Conservation (phyloP, 2,113 vertebrate genomes). For the Recurvirostra avosetta region DNA sequence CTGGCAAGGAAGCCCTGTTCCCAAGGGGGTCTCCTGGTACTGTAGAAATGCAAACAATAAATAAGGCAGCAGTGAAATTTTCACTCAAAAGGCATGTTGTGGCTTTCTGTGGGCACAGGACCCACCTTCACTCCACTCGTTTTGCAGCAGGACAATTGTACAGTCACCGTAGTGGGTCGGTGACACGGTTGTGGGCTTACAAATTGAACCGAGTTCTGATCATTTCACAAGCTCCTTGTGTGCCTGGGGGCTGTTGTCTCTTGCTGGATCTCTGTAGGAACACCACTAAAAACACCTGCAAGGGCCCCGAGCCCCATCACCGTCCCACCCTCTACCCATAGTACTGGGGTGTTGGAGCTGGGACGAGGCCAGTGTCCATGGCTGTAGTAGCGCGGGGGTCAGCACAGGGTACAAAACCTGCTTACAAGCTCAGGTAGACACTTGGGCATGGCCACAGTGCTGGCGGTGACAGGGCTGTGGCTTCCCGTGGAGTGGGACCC, state of each 20-base stretch:
- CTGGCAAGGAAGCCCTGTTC: neutral
- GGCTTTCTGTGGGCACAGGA: neutral
- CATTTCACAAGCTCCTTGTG: neutral
- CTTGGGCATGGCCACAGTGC: neutral
- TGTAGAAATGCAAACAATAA: neutral
- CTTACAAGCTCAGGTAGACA: neutral
- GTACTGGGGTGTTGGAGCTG: neutral
- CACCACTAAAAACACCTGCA: neutral
- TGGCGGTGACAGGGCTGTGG: neutral
- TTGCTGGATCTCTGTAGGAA: neutral
- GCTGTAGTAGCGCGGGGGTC: neutral
- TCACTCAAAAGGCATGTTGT: neutral
- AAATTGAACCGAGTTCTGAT: neutral
- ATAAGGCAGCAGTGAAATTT: neutral
- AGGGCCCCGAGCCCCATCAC: neutral
- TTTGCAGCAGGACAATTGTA: neutral
- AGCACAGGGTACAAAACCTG: neutral
- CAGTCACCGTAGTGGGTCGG: accelerated
- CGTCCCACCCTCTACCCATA: neutral
- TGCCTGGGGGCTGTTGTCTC: no score
- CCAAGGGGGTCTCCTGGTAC: no score
- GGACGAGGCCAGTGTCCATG: accelerated
- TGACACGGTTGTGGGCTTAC: accelerated
- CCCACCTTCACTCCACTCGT: neutral
- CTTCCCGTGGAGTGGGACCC: accelerated